These are phyloP conservation scores for Tribolium madens DNA, from an alignment of 1,140 invertebrate genomes.

Conservation along the genomic window DNA sequence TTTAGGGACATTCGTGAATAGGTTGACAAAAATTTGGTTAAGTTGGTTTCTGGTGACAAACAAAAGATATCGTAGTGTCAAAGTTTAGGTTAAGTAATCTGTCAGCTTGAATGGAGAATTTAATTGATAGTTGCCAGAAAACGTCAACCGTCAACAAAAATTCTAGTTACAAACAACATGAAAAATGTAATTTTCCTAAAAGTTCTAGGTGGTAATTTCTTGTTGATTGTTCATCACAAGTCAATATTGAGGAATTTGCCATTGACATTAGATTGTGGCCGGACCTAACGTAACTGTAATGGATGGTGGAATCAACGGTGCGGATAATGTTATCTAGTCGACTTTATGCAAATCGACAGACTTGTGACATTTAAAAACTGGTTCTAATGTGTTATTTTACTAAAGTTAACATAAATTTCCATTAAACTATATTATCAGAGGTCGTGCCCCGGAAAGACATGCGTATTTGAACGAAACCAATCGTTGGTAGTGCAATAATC, in stretches of 20 bases:
- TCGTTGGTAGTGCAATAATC: conserved; percentile 15
- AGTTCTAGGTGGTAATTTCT: neutral
- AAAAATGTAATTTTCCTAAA: too few relatives aligned
- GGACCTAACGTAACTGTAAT: conserved; percentile 37
- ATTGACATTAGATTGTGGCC: conserved; percentile 30
- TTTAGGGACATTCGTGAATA: too few relatives aligned
- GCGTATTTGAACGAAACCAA: conserved; percentile 13
- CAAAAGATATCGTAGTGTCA: too few relatives aligned
- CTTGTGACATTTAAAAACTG: conserved; percentile 39
- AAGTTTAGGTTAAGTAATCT: too few relatives aligned
- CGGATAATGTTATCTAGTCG: conserved; percentile 29
- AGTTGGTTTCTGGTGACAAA: too few relatives aligned
- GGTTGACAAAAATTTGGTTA: too few relatives aligned
- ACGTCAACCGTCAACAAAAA: neutral
- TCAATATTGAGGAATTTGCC: conserved; percentile 35
- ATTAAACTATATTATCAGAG: conserved; percentile 25
- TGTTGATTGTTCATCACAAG: too few relatives aligned
- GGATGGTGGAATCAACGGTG: conserved; percentile 9
- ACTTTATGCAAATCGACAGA: conserved; percentile 23
- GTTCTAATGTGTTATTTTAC: conserved; percentile 14
- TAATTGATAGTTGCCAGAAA: too few relatives aligned
- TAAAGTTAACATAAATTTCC: conserved; percentile 28
- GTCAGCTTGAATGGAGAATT: too few relatives aligned
- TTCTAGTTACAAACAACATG: too few relatives aligned
- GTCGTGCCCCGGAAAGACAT: conserved; percentile 16